These are phyloP conservation scores for Gnathonemus echidnorhynchus DNA, from an alignment of 2,113 vertebrate species.

Conservation along the genomic window DNA sequence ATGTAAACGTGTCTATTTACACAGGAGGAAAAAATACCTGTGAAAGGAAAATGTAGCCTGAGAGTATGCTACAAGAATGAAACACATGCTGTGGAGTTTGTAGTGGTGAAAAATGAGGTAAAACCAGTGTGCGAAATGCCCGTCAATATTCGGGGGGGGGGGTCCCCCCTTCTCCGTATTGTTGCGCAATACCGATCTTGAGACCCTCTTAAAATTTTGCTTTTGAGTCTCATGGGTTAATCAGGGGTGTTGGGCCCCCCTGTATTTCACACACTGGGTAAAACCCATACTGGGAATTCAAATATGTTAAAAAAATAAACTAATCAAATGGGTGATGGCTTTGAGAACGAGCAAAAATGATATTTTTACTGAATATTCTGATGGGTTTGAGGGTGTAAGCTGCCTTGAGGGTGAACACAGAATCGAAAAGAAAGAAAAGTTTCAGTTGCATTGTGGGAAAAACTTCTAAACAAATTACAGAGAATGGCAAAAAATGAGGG, in stretches of 20 bases:
- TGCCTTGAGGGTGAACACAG: neutral
- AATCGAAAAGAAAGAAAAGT: neutral
- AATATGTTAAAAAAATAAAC: neutral
- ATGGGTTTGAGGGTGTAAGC: neutral
- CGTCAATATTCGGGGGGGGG: too few species aligned
- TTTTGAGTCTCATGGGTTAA: too few species aligned
- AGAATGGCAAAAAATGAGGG: too few species aligned
- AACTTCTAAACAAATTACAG: neutral
- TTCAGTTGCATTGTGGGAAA: neutral
- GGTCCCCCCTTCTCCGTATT: too few species aligned
- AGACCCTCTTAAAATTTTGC: too few species aligned
- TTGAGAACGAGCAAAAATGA: neutral
- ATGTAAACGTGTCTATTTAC: neutral
- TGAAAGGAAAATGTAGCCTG: neutral
- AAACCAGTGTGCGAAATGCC: neutral
- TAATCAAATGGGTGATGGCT: neutral
- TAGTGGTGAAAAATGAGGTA: neutral
- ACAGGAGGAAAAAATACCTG: neutral
- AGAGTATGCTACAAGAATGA: neutral
- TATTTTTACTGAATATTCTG: neutral
- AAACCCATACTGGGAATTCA: neutral
- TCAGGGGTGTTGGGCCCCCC: too few species aligned
- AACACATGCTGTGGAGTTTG: neutral
- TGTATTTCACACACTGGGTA: neutral
- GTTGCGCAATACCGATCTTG: too few species aligned